These are phyloP conservation scores for Venusia cambrica DNA, from an alignment of 2,888 invertebrate species.

Conservation along the genomic window DNA sequence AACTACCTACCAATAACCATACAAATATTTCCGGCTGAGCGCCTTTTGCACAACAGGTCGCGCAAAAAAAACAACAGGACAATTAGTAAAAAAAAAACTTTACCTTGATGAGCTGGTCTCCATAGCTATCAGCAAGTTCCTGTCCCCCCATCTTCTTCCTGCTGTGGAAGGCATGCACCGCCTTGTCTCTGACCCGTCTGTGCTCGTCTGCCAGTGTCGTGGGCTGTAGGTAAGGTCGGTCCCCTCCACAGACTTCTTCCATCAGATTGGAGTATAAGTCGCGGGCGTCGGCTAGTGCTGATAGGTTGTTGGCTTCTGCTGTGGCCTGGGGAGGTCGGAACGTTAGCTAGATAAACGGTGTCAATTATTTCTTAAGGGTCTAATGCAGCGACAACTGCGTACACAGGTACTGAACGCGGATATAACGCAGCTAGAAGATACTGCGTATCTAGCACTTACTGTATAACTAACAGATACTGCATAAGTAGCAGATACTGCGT, in stretches of 20 bases:
- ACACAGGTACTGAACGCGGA: too few species aligned
- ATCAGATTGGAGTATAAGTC: slow-evolving; percentile 93
- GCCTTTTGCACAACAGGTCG: too few species aligned
- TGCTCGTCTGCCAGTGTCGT: slow-evolving; percentile 92
- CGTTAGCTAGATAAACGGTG: too few species aligned
- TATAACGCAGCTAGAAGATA: too few species aligned
- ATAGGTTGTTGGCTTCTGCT: slow-evolving; percentile 98
- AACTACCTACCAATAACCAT: too few species aligned
- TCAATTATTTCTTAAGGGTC: too few species aligned
- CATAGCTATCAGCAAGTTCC: slow-evolving; percentile 92
- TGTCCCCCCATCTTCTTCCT: slow-evolving; percentile 99
- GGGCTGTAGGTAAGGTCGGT: slow-evolving; percentile 93
- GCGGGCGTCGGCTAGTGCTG: slow-evolving; percentile 96
- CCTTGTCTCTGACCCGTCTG: slow-evolving; percentile 87
- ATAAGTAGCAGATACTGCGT: too few species aligned
- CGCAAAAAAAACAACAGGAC: too few species aligned
- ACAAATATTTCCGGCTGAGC: too few species aligned
- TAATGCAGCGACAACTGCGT: too few species aligned
- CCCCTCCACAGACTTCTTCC: slow-evolving; percentile 97
- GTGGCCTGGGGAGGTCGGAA: slow-evolving; percentile 68
- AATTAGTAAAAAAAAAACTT: neutral
- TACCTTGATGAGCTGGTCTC: slow-evolving; percentile 88
- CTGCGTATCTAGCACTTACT: too few species aligned
- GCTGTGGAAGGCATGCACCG: slow-evolving; percentile 85
- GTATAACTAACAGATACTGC: too few species aligned